Base-by-base conservation (phyloP, 2,797 vertebrate genomes). In the Enteromius mattozi region DNA sequence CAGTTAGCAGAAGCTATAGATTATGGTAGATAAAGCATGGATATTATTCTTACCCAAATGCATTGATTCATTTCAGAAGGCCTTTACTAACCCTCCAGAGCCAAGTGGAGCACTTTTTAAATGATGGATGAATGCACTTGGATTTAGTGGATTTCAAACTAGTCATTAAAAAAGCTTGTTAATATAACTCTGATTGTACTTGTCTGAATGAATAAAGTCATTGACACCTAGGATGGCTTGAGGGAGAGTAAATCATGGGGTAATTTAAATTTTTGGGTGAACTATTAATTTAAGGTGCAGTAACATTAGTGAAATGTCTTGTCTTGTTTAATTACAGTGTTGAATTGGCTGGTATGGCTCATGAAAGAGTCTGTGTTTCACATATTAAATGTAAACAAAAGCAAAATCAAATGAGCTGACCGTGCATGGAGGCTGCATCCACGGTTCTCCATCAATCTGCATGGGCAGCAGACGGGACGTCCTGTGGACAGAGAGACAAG, bases 361-460 rank as follows among this genome's bases (percentile, higher is more conserved):
- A 59, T 76, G 35, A 74, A 85, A 70, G 21, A 65, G 40, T 24
- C 78, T 71, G 51, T 85, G 45, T 35, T 82, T 85, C 65, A 40
- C 35, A 42, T 69, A 27, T 47, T 14, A 16, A 14, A 47, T 47
- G 78, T 30, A 69, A 74, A 81, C 63, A 24, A 80, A 85, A 66
- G 45, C 35, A 21, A 85, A 81, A 45, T 68, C 47, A 81, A 84
- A 49, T 79, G 56, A 87, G 69, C 86, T 83, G 66, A 99, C 98
- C 8, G 92, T 96, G 93, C 97, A 98, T 45, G 96, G 94, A 0
- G 97, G 96, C 93, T 99, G 98, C 97, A 98, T 97, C 98, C 98
- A 99, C 54, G 98, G 98, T 91, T 99, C 98, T 17, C 98, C 97
- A 3, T 99, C 98, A 72, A 99, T 97, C 94, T 99, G 98, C 98